phyloP scores from a whole-genome alignment of 2,888 invertebrate genomes.

The Hesperia comma region DNA sequence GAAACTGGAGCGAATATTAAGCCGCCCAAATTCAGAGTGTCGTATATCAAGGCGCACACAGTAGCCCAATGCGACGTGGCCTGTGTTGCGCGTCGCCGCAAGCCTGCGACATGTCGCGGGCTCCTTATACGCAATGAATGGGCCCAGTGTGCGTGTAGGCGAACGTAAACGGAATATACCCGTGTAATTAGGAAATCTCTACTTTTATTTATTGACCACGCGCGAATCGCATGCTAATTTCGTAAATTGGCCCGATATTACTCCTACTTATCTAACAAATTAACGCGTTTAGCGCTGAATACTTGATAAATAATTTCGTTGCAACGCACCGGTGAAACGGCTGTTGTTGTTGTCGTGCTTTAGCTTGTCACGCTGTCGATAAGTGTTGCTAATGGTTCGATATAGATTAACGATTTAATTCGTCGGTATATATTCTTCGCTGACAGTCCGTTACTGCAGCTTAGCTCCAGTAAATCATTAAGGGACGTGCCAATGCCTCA shows the following conservation, averaged over 20 bases:
- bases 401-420: conserved; percentile 31
- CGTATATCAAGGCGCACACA: conserved; percentile 48
- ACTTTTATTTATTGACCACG: conserved; percentile 37
- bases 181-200: conserved; percentile 38
- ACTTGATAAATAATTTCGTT: conserved; percentile 30
- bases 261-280: conserved; percentile 28
- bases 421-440: conserved; percentile 15
- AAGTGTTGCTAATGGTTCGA: conserved; percentile 19
- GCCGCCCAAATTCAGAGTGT: conserved; percentile 34
- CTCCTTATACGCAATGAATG: conserved; percentile 62
- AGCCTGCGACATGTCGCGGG: conserved; percentile 53
- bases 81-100: conserved; percentile 52
- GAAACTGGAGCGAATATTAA: conserved; percentile 42
- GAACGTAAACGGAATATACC: conserved; percentile 31
- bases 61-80: conserved; percentile 45
- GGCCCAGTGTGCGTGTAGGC: conserved; percentile 35
- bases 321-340: conserved; percentile 17
- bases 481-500: conserved; percentile 72
- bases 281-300: conserved; percentile 24
- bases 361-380: conserved; percentile 21
- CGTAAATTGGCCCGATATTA: conserved; percentile 33
- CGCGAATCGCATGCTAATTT: conserved; percentile 36
- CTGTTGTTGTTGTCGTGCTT: conserved; percentile 18
- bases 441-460: conserved; percentile 41
- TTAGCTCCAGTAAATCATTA: conserved; percentile 69